These are phyloP conservation scores for Polymixis lichenea DNA, from an alignment of 2,888 invertebrate genomes.

Conservation along the genomic window DNA sequence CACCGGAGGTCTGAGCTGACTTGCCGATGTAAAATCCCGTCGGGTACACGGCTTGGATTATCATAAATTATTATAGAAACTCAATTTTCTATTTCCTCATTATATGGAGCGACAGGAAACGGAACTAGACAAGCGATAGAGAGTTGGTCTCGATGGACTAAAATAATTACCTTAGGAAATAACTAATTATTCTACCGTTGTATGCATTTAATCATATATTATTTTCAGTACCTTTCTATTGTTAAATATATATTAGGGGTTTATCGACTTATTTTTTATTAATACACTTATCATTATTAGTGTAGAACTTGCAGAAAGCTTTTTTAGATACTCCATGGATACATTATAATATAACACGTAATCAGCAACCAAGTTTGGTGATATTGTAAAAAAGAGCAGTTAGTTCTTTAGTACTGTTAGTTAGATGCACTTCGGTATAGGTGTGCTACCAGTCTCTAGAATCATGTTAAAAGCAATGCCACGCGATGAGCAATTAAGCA, in stretches of 20 bases:
- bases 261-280: not conserved
- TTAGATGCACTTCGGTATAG: too few species aligned
- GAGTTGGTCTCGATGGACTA: conserved; percentile 43
- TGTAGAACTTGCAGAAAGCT: not conserved
- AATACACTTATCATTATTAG: not conserved
- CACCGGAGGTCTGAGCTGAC: too few species aligned
- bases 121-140: conserved; percentile 29
- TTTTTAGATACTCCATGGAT: not conserved
- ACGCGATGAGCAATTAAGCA: conserved; percentile 46
- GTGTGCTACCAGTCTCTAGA: conserved; percentile 19
- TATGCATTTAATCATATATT: conserved; percentile 7
- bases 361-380: not conserved
- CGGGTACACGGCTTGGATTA: not conserved
- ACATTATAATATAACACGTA: not conserved
- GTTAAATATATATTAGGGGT: not conserved
- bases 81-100: conserved; percentile 13
- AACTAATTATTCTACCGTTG: not conserved
- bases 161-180: conserved; percentile 42
- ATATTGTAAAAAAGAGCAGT: conserved; percentile 17
- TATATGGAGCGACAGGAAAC: conserved; percentile 38
- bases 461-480: conserved; percentile 34
- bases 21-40: not conserved
- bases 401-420: too few species aligned
- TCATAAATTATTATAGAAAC: conserved; percentile 17
- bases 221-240: conserved; percentile 19